These are phyloP conservation scores for Trialeurodes vaporariorum DNA, from an alignment of 1,140 invertebrate genomes.

Conservation along the genomic window DNA sequence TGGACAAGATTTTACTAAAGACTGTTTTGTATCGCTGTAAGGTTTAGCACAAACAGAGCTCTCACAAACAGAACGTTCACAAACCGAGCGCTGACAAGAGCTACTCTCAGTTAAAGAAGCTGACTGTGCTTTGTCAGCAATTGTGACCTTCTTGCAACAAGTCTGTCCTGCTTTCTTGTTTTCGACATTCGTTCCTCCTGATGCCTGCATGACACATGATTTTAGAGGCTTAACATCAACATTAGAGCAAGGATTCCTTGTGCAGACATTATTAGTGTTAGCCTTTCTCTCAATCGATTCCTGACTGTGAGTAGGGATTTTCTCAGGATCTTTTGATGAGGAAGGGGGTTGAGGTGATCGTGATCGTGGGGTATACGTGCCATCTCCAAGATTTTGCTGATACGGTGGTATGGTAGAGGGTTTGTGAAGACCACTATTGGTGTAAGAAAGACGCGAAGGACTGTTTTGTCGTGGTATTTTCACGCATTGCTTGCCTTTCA, in stretches of 20 bases:
- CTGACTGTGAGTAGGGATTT: no score
- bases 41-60: background rate
- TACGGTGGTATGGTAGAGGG: conserved; percentile 39
- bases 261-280: no score
- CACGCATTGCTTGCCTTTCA: background rate
- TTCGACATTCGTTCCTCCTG: background rate
- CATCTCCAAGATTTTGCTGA: conserved; percentile 34
- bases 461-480: background rate
- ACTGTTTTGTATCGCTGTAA: background rate
- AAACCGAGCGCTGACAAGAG: no score
- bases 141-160: background rate
- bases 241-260: no score
- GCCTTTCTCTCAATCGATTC: no score
- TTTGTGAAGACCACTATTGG: conserved; percentile 24
- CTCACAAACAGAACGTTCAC: background rate
- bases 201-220: background rate
- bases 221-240: background rate
- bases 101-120: no score
- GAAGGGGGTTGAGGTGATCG: conserved; percentile 15
- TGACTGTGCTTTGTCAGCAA: no score
- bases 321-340: no score
- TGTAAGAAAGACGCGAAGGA: conserved; percentile 12
- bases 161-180: background rate
- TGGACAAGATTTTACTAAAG: background rate
- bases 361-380: conserved; percentile 5